phyloP scores from a whole-genome alignment of 35 echinoderm and acorn worm genomes.

The Chiridota heheva region DNA sequence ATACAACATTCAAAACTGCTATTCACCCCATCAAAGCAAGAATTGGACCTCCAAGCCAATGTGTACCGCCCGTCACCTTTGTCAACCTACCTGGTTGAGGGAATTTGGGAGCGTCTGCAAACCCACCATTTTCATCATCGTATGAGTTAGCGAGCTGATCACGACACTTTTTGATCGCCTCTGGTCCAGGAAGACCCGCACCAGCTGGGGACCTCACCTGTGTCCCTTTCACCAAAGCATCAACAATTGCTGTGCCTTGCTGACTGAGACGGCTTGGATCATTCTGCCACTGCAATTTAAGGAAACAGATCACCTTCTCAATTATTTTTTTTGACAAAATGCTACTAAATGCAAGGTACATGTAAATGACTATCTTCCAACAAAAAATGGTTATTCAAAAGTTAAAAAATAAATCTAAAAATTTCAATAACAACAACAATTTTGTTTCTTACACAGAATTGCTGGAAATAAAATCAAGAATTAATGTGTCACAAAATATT shows the following conservation, averaged over 20 bases:
- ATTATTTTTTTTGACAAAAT: too few relatives aligned
- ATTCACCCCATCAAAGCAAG: too few relatives aligned
- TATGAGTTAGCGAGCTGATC: slow-evolving; percentile 62
- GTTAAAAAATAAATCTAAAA: too few relatives aligned
- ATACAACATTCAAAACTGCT: neutral
- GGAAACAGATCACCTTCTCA: too few relatives aligned
- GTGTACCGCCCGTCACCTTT: neutral
- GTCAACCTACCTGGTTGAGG: slow-evolving; percentile 82
- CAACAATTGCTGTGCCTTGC: slow-evolving; percentile 66
- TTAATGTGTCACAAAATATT: too few relatives aligned
- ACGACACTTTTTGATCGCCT: slow-evolving; percentile 60
- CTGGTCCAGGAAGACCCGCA: slow-evolving; percentile 37
- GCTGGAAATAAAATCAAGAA: too few relatives aligned
- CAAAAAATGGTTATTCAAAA: too few relatives aligned
- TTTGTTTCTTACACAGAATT: too few relatives aligned
- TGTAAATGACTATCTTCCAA: too few relatives aligned
- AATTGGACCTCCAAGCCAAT: neutral
- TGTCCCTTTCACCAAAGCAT: slow-evolving; percentile 61
- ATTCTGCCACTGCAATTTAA: slow-evolving; percentile 55
- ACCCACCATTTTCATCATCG: slow-evolving; percentile 81
- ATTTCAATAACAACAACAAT: too few relatives aligned
- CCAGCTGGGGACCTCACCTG: slow-evolving; percentile 25
- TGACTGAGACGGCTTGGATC: slow-evolving; percentile 47
- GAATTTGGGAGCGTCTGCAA: slow-evolving; percentile 96
- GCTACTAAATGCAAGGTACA: too few relatives aligned